Conservation (phyloP, 2,113 vertebrate genomes). For the Tragelaphus imberbis region DNA sequence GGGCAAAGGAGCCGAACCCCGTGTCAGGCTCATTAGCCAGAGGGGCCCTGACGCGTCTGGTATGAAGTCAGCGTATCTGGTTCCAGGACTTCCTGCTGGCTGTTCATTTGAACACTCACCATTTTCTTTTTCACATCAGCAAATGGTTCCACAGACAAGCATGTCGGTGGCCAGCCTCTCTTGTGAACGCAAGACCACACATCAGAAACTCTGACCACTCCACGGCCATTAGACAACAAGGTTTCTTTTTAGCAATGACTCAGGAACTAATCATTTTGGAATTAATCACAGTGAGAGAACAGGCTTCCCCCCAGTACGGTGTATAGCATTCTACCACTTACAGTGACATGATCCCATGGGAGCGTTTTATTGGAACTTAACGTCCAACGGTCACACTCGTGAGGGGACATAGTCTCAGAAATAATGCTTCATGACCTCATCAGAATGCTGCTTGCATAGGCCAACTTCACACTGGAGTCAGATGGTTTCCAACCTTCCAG, state of each 20-base stretch:
- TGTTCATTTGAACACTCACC: too few species aligned
- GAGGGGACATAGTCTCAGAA: background rate
- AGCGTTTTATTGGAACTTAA: background rate
- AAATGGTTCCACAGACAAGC: background rate
- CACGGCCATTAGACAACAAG: background rate
- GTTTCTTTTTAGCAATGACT: background rate
- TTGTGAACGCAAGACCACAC: background rate
- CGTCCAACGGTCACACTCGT: accelerated
- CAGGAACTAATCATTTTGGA: background rate
- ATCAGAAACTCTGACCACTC: background rate
- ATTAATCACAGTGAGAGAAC: background rate
- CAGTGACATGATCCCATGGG: background rate
- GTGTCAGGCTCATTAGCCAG: accelerated
- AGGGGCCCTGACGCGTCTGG: accelerated
- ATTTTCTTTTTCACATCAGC: background rate
- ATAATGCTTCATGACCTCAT: accelerated
- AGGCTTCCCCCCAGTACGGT: background rate
- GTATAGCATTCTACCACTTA: background rate
- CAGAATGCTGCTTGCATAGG: background rate
- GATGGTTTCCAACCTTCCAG: background rate
- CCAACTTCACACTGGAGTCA: background rate
- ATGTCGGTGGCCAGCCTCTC: background rate
- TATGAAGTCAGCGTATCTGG: accelerated
- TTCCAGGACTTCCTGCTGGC: accelerated
- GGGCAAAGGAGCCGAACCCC: background rate